Evolutionary conservation across 2,797 vertebrate species (phyloP), one percentile per base, ranked within the genome.

Genomic region (Brotula barbata): DNA sequence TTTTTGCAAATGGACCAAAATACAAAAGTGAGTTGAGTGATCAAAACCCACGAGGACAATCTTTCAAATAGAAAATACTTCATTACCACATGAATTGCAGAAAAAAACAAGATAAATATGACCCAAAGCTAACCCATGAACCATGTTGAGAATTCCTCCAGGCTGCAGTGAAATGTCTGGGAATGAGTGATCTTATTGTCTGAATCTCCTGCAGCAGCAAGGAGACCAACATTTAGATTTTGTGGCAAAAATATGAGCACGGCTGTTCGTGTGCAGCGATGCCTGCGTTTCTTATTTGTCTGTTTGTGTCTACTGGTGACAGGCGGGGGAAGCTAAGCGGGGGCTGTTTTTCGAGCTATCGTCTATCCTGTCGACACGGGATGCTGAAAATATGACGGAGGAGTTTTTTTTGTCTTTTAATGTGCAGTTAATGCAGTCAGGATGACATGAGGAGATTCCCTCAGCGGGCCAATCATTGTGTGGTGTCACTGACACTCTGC

Each of bases 341-440:
- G 39, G 56, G 52, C 50, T 71, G 70, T 51, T 80, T 71, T 62
- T 2, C 39, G 51, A 51, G 65, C 16, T 19, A 21, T 51, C 45
- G 62, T 63, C 17, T 1, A 13, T 48, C 37, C 52, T 73, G 60
- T 78, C 71, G 71, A 23, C 44, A 66, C 31, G 16, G 40, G 49
- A 50, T 52, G 16, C 52, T 59, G 28, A 33, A 69, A 23, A 48
- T 68, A 31, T 54, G 25, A 58, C 37, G 15, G 33, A 49, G 36
- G 34, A 22, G 41, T 37, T 37, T 58, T n/a, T n/a, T 75, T 61
- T 72, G 43, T 53, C 20, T 64, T 56, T 62, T 64, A 69, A 62
- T 66, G 58, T 34, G 52, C 47, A 54, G 46, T 54, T 77, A 59
- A 82, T 69, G 68, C 54, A 52, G 73, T 68, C 47, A 54, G 45